These are phyloP conservation scores for Cyclargus thomasi DNA, from an alignment of 1,140 invertebrate species.

Conservation along the genomic window DNA sequence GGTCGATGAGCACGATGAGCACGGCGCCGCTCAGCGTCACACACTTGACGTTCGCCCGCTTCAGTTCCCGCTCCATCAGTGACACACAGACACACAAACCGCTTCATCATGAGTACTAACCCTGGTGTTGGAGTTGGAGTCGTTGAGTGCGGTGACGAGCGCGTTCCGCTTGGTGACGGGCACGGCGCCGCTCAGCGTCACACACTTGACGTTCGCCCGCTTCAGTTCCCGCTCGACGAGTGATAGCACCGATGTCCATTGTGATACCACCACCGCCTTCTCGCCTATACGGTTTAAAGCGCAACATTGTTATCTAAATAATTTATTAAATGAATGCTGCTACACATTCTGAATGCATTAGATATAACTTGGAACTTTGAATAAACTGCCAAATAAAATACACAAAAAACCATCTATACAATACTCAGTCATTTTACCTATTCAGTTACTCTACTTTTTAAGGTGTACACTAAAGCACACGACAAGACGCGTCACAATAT, in stretches of 20 bases:
- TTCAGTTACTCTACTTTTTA: too few relatives aligned
- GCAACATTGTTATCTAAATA: neutral
- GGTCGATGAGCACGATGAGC: constrained; percentile 83
- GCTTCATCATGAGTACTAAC: constrained; percentile 42
- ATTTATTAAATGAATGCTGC: too few relatives aligned
- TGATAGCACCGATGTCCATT: constrained; percentile 87
- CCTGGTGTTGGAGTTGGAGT: constrained; percentile 67
- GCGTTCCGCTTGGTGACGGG: constrained; percentile 77
- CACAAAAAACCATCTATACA: too few relatives aligned
- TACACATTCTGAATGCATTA: too few relatives aligned
- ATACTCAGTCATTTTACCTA: too few relatives aligned
- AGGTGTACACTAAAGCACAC: too few relatives aligned
- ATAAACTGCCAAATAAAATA: too few relatives aligned
- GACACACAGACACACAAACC: constrained; percentile 69
- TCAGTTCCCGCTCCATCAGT: constrained; percentile 80
- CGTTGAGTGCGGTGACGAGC: constrained; percentile 85
- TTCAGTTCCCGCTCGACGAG: constrained; percentile 80
- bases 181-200: constrained; percentile 81
- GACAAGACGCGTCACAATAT: too few relatives aligned
- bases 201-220: constrained; percentile 69
- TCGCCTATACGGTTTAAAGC: constrained; percentile 60
- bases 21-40: constrained; percentile 82
- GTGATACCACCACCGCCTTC: constrained; percentile 90
- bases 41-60: constrained; percentile 69
- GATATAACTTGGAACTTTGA: too few relatives aligned